phyloP scores from a whole-genome alignment of 2,888 invertebrate genomes.

The Herminia tarsipennalis region DNA sequence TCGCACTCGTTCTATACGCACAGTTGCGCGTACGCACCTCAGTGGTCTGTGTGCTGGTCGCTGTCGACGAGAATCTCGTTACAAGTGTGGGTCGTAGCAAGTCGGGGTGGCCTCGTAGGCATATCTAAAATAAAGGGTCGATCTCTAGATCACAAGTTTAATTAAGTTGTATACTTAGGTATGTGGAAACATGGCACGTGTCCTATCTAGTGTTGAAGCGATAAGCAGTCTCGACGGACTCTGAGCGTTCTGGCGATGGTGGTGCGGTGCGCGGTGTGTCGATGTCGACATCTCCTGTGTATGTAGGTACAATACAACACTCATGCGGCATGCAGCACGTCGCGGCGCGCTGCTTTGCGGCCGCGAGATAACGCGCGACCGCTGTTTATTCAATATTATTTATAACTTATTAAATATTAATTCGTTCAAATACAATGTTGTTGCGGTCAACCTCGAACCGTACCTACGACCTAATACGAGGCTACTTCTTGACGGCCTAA shows the following conservation, averaged over 20 bases:
- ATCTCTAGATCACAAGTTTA: no score
- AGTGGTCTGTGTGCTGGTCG: no score
- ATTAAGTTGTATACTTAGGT: not conserved
- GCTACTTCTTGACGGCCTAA: not conserved
- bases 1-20: not conserved
- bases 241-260: not conserved
- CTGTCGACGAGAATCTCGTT: no score
- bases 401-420: constrained; percentile 31
- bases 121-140: no score
- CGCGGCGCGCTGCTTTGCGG: constrained; percentile 5
- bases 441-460: not conserved
- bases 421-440: constrained; percentile 26
- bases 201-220: constrained; percentile 13
- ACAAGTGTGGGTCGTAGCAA: no score
- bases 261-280: not conserved
- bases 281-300: constrained; percentile 8
- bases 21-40: no score
- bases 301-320: not conserved
- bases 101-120: no score
- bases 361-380: constrained; percentile 23
- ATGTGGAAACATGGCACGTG: constrained; percentile 8
- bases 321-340: no score
- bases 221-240: constrained; percentile 1
- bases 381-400: constrained; percentile 26
- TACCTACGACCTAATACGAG: not conserved